Base-by-base conservation (phyloP, 2,888 invertebrate genomes). In the Drosophila paramelanica region DNA sequence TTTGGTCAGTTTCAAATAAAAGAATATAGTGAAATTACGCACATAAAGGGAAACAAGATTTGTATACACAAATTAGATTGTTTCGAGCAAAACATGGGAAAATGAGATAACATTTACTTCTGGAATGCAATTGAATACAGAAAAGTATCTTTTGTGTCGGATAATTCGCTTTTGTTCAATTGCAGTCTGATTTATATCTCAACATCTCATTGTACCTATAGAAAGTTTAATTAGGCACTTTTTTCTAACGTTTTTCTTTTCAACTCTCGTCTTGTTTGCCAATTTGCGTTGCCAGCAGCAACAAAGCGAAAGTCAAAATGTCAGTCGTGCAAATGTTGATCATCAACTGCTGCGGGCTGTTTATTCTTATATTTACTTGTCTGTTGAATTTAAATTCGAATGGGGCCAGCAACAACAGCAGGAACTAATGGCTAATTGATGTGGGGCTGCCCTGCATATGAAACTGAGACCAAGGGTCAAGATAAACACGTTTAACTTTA, bases 331-430 rank as follows among this genome's bases (percentile, higher is more conserved):
- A 53, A 62, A 59, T 77, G 42, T 62, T 67, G 67, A 50, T 67
- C 43, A 20, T 59, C 41, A 52, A 59, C 33, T 72, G 43, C 77
- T 72, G 73, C 61, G 56, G 77, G 67, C 61, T 66, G 55, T 72
- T 66, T 72, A 56, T 51, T 51, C 41, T 25, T n/a, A 51, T 58
- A 39, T 49, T 66, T 62, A 52, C 58, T 59, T 67, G 43, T 36
- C 41, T 55, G 39, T 39, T 51, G 5, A 62, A 43, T 39, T 27
- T 8, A 14, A 23, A 65, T 64, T 50, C 23, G 2, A 27, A 64
- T 43, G 14, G 55, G 42, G 7, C n/a, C 11, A 31, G 23, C 41
- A 50, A 20, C 14, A 62, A 10, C 33, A 55, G 31, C 10, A 14
- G 6, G 14, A 52, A 13, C 43, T 14, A 45, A 39, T 47, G n/a